These are phyloP conservation scores for Ophiodon elongatus DNA, from an alignment of 2,113 vertebrate genomes.

Conservation along the genomic window DNA sequence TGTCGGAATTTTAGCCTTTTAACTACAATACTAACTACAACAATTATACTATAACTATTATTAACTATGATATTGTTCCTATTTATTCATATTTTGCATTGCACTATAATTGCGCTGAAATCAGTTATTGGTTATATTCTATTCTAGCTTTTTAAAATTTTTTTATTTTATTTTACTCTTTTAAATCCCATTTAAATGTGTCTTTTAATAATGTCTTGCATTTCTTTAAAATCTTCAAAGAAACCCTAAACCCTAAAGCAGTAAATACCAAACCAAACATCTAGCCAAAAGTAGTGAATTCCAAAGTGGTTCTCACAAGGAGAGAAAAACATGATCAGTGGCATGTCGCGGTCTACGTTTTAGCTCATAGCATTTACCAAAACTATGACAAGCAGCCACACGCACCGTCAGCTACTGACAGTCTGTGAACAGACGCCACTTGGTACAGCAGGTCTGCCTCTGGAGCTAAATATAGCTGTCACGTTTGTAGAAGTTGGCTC, in stretches of 20 bases:
- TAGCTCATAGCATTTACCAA: not conserved
- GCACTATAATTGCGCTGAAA: not conserved
- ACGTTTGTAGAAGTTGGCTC: slow-evolving; percentile 17
- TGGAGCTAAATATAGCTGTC: slow-evolving; percentile 50
- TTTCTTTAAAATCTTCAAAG: not conserved
- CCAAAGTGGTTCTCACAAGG: not conserved
- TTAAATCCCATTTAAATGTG: not conserved
- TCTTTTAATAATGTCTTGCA: not conserved
- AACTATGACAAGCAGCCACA: slow-evolving; percentile 12
- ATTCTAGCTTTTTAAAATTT: not conserved
- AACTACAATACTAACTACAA: not conserved
- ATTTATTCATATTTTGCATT: not conserved
- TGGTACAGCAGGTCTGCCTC: slow-evolving; percentile 28
- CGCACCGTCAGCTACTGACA: not conserved
- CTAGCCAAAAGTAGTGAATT: not conserved
- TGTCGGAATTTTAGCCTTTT: not conserved
- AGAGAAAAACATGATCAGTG: not conserved
- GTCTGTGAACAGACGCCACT: slow-evolving; percentile 21
- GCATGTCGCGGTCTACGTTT: not conserved
- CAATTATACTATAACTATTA: not conserved
- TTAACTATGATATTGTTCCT: not conserved
- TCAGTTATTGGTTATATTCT: not conserved
- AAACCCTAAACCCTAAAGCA: not conserved
- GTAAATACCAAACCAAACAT: not conserved
- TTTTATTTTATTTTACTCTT: not conserved